Base-by-base conservation (phyloP, 2,888 invertebrate genomes). In the Petrolisthes manimaculis region DNA sequence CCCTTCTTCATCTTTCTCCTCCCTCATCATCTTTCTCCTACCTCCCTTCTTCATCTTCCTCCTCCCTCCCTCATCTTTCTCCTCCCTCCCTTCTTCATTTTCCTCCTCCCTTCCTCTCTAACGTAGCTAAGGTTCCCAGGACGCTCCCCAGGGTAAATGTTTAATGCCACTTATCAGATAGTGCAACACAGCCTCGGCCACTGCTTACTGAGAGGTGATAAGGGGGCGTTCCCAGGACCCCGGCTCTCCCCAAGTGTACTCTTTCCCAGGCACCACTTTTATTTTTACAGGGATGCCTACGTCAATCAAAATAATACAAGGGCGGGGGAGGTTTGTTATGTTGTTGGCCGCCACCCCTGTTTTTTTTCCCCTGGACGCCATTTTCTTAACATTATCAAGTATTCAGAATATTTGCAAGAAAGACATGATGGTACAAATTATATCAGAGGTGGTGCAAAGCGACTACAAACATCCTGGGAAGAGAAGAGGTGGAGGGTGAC, bases 151-250 rank as follows among this genome's bases (percentile, higher is more conserved):
- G 37, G 55, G 83, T 84, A 84, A 84, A 84, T 84, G 83, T 84
- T 84, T 84, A 84, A 84, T 84, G 75, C 83, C 83, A 84, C 83
- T 84, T 84, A 84, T 84, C 83, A 53, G 83, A 84, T 84, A 84
- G 54, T n/a, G 24, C 56, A n/a, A 84, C 83, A 84, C 83, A 84
- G 71, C 75, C 37, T 55, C 75, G 24, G 54, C 83, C 75, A 84
- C 71, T 84, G 83, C 83, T 84, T 84, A 84, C 21, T 12, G 71
- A 71, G 83, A 54, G 54, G 78, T 54, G 78, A n/a, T 53, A 54
- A 54, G 14, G 18, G 54, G 55, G 55, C 53, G 78, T 51, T 61
- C 69, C 67, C 69, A 53, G 37, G 53, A 67, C 67, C 82, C 69
- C 67, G 9, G 56, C 37, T 61, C 56, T 24, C 82, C 51, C 69